Percentiles rank a stretch among this genome's conserved stretches.
Evolutionary conservation across 2,113 vertebrate genomes (phyloP).

Genomic region (Malurus melanocephalus): DNA sequence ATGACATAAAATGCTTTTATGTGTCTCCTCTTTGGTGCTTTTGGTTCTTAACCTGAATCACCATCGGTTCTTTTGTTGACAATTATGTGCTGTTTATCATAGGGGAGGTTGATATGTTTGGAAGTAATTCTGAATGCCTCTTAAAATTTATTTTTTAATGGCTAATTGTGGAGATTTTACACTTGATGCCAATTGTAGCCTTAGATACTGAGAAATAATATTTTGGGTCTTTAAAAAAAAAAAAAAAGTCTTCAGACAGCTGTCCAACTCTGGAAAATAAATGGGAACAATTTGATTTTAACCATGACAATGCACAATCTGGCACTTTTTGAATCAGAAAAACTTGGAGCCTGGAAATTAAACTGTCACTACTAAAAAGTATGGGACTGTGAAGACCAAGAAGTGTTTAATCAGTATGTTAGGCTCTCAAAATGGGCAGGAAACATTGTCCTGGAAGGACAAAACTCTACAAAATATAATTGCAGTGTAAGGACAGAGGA

Average conservation of each 20-base stretch:
- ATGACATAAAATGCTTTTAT: background rate
- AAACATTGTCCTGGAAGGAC: slow-evolving; percentile 64
- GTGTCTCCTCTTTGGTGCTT: background rate
- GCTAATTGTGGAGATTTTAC: slow-evolving; percentile 13
- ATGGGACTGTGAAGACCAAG: slow-evolving; percentile 62
- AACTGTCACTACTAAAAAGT: slow-evolving; percentile 75
- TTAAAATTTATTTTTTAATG: background rate
- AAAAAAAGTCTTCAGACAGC: slow-evolving; percentile 26
- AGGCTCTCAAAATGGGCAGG: slow-evolving; percentile 42
- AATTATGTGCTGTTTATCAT: background rate
- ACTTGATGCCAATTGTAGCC: background rate
- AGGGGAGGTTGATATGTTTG: background rate
- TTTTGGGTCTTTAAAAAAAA: slow-evolving; percentile 41
- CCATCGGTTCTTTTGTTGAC: background rate
- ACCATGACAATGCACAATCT: slow-evolving; percentile 68
- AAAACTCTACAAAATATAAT: slow-evolving; percentile 49
- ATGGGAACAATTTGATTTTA: slow-evolving; percentile 71
- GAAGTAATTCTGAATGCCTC: background rate
- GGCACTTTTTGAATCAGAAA: slow-evolving; percentile 72
- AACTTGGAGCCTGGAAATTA: slow-evolving; percentile 73
- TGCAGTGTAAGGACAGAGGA: slow-evolving; percentile 8
- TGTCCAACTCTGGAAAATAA: slow-evolving; percentile 63
- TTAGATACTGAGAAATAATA: slow-evolving; percentile 46
- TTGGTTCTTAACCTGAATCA: background rate
- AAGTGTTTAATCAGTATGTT: slow-evolving; percentile 70